Evolutionary conservation across 2,113 vertebrate genomes (phyloP).

Genomic region (Acanthochromis polyacanthus): DNA sequence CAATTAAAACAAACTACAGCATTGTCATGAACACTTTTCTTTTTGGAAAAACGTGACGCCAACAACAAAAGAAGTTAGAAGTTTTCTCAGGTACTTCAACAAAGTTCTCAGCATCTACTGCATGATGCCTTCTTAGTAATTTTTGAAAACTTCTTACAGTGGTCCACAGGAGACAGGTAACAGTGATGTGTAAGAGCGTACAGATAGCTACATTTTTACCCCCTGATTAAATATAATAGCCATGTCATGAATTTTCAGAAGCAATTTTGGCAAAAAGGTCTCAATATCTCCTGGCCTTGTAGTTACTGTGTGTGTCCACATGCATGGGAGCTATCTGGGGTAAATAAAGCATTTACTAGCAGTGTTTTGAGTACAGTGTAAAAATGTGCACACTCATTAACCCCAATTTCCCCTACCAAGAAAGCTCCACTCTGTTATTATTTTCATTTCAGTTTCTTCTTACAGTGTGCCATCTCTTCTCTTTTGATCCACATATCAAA

Average conservation of each 20-base stretch:
- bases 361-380: neutral
- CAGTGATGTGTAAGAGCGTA: neutral
- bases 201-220: no score
- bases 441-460: constrained; percentile 23
- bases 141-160: no score
- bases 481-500: constrained; percentile 31
- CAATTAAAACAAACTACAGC: no score
- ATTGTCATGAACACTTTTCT: no score
- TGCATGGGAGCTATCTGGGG: neutral
- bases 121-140: no score
- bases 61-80: no score
- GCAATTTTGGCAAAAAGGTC: constrained; percentile 12
- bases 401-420: constrained; percentile 29
- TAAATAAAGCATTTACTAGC: constrained; percentile 31
- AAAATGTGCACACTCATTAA: constrained; percentile 46
- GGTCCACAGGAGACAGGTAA: neutral
- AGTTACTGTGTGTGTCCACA: neutral
- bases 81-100: no score
- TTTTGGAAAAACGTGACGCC: no score
- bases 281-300: constrained; percentile 10
- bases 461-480: constrained; percentile 14
- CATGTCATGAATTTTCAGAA: neutral
- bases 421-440: constrained; percentile 24
- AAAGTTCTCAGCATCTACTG: no score
- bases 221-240: neutral